Evolutionary conservation across 1,140 invertebrate species (phyloP).

Genomic region (Anastatus disparis): DNA sequence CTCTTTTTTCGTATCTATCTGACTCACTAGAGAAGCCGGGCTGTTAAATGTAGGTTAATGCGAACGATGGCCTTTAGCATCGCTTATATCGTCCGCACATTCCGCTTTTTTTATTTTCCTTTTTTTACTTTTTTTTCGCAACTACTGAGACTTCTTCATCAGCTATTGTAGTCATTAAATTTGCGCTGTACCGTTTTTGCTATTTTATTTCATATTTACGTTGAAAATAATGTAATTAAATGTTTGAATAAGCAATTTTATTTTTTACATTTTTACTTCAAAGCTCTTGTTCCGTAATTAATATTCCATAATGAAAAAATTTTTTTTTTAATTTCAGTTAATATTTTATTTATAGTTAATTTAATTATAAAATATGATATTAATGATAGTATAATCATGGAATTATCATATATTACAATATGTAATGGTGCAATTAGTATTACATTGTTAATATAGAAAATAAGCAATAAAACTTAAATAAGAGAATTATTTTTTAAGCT

Average conservation of each 20-base stretch:
- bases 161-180: conserved; percentile 10
- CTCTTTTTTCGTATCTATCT: background rate
- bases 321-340: no score
- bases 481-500: no score
- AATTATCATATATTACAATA: no score
- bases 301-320: no score
- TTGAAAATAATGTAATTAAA: no score
- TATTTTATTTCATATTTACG: no score
- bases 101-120: background rate
- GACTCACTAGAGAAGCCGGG: background rate
- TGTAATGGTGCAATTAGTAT: no score
- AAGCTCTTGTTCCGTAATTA: background rate
- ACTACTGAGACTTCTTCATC: background rate
- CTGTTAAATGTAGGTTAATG: conserved; percentile 18
- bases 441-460: no score
- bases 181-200: background rate
- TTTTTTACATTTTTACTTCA: background rate
- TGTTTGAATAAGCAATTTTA: no score
- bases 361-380: no score
- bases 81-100: background rate
- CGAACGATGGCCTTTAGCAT: conserved; percentile 14
- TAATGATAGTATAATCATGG: no score
- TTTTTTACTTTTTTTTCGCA: background rate
- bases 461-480: no score
- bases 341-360: background rate